phyloP scores from a whole-genome alignment of 2,888 invertebrate genomes.

The Capitulum mitella region DNA sequence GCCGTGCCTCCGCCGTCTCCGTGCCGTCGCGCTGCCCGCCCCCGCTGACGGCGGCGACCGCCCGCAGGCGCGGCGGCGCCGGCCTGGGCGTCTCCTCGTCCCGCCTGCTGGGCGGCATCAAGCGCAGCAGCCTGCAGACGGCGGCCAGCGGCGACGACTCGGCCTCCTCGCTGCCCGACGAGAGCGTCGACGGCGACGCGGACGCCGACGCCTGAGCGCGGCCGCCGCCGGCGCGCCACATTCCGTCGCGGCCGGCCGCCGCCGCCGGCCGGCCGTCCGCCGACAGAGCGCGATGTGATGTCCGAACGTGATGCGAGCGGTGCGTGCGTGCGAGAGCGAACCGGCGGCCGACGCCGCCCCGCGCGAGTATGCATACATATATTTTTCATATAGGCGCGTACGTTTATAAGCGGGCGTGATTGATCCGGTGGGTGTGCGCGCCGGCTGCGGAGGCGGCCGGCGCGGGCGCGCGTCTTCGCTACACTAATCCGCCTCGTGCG shows the following conservation, averaged over 20 bases:
- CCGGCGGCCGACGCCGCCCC: not conserved
- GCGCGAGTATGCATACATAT: not conserved
- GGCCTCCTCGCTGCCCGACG: conserved; percentile 12
- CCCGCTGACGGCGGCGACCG: not conserved
- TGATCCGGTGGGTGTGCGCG: not conserved
- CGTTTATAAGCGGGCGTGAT: not conserved
- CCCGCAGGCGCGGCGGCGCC: not conserved
- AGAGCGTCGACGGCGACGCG: not conserved
- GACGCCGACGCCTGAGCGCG: not conserved
- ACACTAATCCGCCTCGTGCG: not conserved
- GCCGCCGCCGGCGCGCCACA: not conserved
- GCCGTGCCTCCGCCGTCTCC: too few relatives aligned
- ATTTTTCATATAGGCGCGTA: conserved; percentile 22
- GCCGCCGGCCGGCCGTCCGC: not conserved
- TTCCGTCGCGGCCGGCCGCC: not conserved
- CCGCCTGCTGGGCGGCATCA: conserved; percentile 1
- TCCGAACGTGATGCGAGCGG: not conserved
- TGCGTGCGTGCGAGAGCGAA: not conserved
- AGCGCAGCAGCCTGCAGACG: not conserved
- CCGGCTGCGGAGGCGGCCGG: not conserved
- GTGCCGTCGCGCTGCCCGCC: too few relatives aligned
- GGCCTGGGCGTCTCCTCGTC: not conserved
- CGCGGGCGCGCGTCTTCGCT: not conserved
- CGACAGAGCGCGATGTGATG: not conserved
- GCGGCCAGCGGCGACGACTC: not conserved